Evolutionary conservation across 2,888 invertebrate genomes (phyloP).

Genomic region (Pollenia angustigena): DNA sequence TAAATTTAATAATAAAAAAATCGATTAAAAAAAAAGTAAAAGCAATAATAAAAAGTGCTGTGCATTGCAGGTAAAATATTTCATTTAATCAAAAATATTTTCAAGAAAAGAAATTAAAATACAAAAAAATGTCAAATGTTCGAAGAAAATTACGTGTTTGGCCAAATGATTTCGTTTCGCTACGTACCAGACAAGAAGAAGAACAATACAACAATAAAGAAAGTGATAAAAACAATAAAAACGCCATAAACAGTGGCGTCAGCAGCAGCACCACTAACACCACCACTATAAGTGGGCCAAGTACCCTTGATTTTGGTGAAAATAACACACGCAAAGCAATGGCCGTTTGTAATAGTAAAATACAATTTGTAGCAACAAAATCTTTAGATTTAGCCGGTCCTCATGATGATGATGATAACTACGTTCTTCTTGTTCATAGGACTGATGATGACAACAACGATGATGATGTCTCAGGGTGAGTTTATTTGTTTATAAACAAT

Average conservation of each 20-base stretch:
- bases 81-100: constrained; percentile 29
- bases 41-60: constrained; percentile 22
- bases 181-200: constrained; percentile 62
- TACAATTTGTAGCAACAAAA: constrained; percentile 62
- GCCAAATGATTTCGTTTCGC: constrained; percentile 69
- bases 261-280: constrained; percentile 19
- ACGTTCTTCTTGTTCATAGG: not conserved
- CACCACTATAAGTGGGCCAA: constrained; percentile 3
- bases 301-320: constrained; percentile 26
- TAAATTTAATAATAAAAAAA: constrained; percentile 23
- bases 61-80: constrained; percentile 23
- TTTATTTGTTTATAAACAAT: constrained; percentile 46
- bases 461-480: constrained; percentile 72
- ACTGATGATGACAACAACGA: constrained; percentile 26
- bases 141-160: constrained; percentile 69
- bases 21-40: constrained; percentile 8
- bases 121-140: constrained; percentile 69
- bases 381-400: constrained; percentile 62
- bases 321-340: constrained; percentile 35
- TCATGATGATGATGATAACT: constrained; percentile 10
- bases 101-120: constrained; percentile 40
- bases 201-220: constrained; percentile 47
- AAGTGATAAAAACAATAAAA: constrained; percentile 51
- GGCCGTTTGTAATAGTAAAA: constrained; percentile 53
- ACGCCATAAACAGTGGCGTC: constrained; percentile 15